Evolutionary conservation across 2,113 vertebrate genomes (phyloP), one percentile per base, ranked within the genome.

Genomic region (Sceloporus tristichus): DNA sequence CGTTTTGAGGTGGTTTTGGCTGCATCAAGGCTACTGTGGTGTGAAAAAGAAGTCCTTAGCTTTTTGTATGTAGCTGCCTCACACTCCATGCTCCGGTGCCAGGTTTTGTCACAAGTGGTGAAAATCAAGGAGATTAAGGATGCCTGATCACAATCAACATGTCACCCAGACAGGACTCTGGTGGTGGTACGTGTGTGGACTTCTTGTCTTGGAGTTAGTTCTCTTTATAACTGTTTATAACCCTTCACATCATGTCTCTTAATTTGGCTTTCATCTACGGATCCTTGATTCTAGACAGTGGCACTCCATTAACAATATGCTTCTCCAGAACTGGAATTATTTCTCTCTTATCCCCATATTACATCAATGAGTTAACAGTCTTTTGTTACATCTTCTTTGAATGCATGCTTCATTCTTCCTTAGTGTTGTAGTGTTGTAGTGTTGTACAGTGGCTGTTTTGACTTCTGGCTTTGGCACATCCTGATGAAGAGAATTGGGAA

Each of bases 341-440:
- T 21, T 84, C n/a, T 14, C 73, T 59, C 10, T 65, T 9, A 62
- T 62, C 8, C 2, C 54, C 8, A 34, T 62, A 25, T 62, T 2
- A 13, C 54, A 59, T 56, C 16, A 59, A n/a, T 59, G 29, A 59
- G 14, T 78, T 48, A 48, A 29, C 54, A n/a, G 27, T 18, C 27
- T 79, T 8, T 56, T 56, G 78, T 56, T 16, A 56, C 6, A 34
- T 59, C 38, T 83, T 53, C 53, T 40, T 27, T 56, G 71, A 75
- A n/a, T 34, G 74, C 38, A 56, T 40, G 21, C 21, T 40, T 75
- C 59, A 62, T 85, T 84, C 56, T 85, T 85, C n/a, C 40, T 85
- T 40, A 40, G 11, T 8, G 75, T 23, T 3, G n/a, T 29, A 40
- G 42, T 70, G 5, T 18, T 48, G 27, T 70, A n/a, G 66, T 81